phyloP scores from a whole-genome alignment of 2,888 invertebrate genomes.

The Stenolophus ochropezus region DNA sequence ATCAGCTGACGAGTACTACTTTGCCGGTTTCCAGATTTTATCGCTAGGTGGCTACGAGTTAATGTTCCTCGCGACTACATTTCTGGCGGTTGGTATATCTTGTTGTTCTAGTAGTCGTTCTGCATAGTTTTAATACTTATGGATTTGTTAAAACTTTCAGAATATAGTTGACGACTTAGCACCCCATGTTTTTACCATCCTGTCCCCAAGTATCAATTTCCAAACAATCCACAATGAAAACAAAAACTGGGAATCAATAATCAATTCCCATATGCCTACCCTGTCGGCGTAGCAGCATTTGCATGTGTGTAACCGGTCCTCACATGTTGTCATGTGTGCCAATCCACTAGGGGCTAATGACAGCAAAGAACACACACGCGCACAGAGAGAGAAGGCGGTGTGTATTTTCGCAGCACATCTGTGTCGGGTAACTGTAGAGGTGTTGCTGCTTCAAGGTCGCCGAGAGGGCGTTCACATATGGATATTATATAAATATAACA shows the following conservation, averaged over 20 bases:
- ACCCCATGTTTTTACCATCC: neutral
- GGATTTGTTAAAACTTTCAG: neutral
- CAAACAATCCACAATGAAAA: neutral
- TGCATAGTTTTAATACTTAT: too few relatives aligned
- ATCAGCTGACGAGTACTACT: too few relatives aligned
- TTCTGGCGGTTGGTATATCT: too few relatives aligned
- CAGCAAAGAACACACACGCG: neutral
- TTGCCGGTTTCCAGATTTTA: too few relatives aligned
- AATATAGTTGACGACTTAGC: neutral
- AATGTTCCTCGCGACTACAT: too few relatives aligned
- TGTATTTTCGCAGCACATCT: slow-evolving; percentile 20
- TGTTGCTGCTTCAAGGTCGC: neutral
- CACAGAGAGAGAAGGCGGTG: neutral
- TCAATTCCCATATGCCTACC: neutral
- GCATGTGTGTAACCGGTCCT: slow-evolving; percentile 19
- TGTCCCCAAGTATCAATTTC: neutral
- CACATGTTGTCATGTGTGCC: neutral
- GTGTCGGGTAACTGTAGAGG: neutral
- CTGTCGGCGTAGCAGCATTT: slow-evolving; percentile 14
- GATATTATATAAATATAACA: neutral
- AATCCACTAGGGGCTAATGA: slow-evolving; percentile 43
- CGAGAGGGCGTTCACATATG: neutral
- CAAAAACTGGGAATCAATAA: slow-evolving; percentile 1
- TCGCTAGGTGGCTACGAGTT: too few relatives aligned
- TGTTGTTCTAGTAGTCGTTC: too few relatives aligned